Evolutionary conservation across 2,113 vertebrate species (phyloP).

Genomic region (Emberiza fucata): DNA sequence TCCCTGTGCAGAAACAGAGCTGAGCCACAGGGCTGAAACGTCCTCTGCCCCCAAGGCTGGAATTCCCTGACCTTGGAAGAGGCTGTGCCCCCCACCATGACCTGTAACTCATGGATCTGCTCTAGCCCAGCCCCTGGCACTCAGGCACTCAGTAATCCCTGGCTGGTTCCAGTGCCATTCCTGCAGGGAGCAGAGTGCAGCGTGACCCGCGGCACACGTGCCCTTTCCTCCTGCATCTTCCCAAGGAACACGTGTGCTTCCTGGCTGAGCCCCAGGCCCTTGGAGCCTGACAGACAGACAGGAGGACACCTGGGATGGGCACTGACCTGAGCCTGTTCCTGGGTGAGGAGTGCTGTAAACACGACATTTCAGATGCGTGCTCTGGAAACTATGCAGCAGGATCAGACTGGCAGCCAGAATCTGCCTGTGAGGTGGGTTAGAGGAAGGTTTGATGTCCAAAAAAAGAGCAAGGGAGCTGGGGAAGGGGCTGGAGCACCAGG

Average conservation of each 20-base stretch:
- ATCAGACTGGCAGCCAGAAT: neutral
- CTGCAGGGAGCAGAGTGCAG: neutral
- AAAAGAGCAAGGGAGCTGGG: neutral
- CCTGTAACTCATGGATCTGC: neutral
- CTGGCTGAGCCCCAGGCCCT: neutral
- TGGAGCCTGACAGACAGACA: neutral
- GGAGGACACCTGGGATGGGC: neutral
- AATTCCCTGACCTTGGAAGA: neutral
- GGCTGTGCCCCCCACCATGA: neutral
- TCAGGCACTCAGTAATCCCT: neutral
- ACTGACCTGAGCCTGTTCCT: neutral
- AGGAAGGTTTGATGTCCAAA: neutral
- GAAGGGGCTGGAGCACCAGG: neutral
- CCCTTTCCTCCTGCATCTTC: neutral
- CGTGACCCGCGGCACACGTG: fast-evolving
- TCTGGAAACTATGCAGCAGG: neutral
- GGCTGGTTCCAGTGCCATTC: neutral
- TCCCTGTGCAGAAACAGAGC: neutral
- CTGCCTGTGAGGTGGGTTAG: neutral
- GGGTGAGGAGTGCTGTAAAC: neutral
- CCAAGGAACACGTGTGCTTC: fast-evolving
- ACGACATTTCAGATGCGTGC: neutral
- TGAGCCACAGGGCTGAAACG: fast-evolving
- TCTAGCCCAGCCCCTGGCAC: neutral
- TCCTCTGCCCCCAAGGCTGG: neutral